phyloP scores from a whole-genome alignment of 2,888 invertebrate species.

The Eupithecia dodoneata region DNA sequence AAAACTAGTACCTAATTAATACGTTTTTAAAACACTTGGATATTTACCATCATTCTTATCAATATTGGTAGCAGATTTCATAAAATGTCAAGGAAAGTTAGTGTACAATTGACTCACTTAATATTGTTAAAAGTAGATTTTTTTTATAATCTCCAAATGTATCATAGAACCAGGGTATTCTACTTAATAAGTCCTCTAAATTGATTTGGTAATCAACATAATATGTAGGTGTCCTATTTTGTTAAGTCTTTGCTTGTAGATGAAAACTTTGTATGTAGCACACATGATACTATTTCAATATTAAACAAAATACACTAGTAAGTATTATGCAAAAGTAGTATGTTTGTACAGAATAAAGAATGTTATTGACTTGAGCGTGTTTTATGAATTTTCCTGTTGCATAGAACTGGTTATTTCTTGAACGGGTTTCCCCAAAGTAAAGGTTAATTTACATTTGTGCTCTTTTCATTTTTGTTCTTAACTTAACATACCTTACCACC shows the following conservation, averaged over 20 bases:
- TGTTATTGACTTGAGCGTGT: not conserved
- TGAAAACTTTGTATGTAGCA: not conserved
- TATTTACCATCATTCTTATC: not conserved
- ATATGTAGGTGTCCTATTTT: not conserved
- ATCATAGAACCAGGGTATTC: slow-evolving; percentile 2
- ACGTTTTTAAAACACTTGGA: not conserved
- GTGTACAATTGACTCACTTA: not conserved
- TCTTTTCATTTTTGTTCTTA: not conserved
- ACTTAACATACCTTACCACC: not conserved
- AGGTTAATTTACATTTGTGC: not conserved
- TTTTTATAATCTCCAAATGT: not conserved
- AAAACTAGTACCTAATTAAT: not conserved
- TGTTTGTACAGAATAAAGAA: not conserved
- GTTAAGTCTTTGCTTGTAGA: not conserved
- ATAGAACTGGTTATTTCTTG: slow-evolving; percentile 6
- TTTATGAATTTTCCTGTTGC: slow-evolving; percentile 10
- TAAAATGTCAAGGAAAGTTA: not conserved
- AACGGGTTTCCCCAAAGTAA: slow-evolving; percentile 23
- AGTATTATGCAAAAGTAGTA: not conserved
- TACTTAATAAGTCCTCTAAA: not conserved
- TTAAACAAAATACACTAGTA: not conserved
- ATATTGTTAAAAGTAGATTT: not conserved
- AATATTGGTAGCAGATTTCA: not conserved
- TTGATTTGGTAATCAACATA: not conserved
- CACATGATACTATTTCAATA: not conserved